Percentiles rank a stretch among this genome's conserved stretches.
Evolutionary conservation across 2,113 vertebrate genomes (phyloP).

Genomic region (Menidia beryllina): DNA sequence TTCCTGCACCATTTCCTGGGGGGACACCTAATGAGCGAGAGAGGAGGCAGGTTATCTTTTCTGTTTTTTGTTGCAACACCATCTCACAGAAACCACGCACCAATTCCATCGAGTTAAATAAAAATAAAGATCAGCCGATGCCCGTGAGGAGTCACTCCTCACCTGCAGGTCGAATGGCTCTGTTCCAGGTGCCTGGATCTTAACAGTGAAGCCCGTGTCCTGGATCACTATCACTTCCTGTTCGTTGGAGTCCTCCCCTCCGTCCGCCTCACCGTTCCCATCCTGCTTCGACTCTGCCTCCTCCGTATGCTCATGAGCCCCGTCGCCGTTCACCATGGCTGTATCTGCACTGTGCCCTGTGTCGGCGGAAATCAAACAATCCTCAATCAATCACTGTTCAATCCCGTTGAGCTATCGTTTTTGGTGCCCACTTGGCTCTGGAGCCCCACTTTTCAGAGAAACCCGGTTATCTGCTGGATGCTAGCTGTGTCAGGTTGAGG

Average conservation of each 20-base stretch:
- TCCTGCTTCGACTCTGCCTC: conserved; percentile 85
- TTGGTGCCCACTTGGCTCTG: not conserved
- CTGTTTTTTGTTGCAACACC: not conserved
- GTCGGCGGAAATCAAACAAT: not conserved
- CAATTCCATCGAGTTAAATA: not conserved
- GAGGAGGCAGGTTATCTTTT: not conserved
- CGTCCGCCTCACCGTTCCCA: conserved; percentile 82
- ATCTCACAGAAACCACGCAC: not conserved
- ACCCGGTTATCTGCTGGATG: not conserved
- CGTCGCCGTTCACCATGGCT: conserved; percentile 91
- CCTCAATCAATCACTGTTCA: not conserved
- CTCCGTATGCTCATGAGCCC: conserved; percentile 81
- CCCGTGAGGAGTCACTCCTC: conserved; percentile 7
- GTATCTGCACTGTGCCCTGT: conserved; percentile 85
- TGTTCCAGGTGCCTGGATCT: conserved; percentile 92
- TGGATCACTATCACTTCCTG: conserved; percentile 99
- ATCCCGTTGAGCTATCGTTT: not conserved
- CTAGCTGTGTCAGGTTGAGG: not conserved
- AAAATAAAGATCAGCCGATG: not conserved
- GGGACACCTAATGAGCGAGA: conserved; percentile 87
- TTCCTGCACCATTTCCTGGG: conserved; percentile 99
- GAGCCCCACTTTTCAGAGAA: no score
- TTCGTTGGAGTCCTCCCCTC: conserved; percentile 88
- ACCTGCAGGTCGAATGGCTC: conserved; percentile 97
- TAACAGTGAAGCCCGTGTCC: conserved; percentile 97